Evolutionary conservation across 2,888 invertebrate genomes (phyloP), one percentile per base, ranked within the genome.

Genomic region (Allygus modestus): DNA sequence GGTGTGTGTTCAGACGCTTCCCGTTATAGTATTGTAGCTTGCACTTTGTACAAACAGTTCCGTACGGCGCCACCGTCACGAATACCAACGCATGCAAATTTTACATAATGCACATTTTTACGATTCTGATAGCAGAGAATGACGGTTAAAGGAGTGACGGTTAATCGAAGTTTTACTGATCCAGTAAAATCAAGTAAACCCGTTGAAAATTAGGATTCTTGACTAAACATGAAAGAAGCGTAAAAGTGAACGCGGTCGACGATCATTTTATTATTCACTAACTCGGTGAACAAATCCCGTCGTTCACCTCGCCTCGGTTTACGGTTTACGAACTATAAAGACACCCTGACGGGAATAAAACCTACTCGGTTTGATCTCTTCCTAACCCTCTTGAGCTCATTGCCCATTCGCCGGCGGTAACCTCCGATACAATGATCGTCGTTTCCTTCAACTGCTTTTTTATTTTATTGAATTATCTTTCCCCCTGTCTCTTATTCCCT

Each of bases 291-390:
- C 77, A 77, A 77, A 77, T 77, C 77, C 77, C 31, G 43, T 31
- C 77, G 28, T 46, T 28, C 51, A 23, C 43, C 75, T 5, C 9
- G 41, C 69, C 15, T 17, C 37, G 69, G 17, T 28, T 31, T 17
- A 20, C 46, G 77, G 77, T 77, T 77, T 77, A 77, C 51, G 77
- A 77, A 77, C 77, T 77, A 77, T 77, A 77, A 77, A 77, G 51
- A 77, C 77, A 77, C 46, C 46, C 46, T 77, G 77, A 73, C 73
- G 73, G 73, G 73, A 73, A 37, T 73, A 43, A 73, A 73, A 37
- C 26, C 73, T 28, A 5, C 77, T 43, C 26, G 77, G 28, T 73
- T 23, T 73, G 73, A 73, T 73, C 73, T 73, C 73, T 69, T 69
- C 69, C 69, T 41, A 73, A 73, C 73, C 73, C 73, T 73, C 73